Percentiles rank a stretch among this genome's conserved stretches.
Evolutionary conservation across 1,140 invertebrate genomes (phyloP).

Genomic region (Ooceraea biroi): DNA sequence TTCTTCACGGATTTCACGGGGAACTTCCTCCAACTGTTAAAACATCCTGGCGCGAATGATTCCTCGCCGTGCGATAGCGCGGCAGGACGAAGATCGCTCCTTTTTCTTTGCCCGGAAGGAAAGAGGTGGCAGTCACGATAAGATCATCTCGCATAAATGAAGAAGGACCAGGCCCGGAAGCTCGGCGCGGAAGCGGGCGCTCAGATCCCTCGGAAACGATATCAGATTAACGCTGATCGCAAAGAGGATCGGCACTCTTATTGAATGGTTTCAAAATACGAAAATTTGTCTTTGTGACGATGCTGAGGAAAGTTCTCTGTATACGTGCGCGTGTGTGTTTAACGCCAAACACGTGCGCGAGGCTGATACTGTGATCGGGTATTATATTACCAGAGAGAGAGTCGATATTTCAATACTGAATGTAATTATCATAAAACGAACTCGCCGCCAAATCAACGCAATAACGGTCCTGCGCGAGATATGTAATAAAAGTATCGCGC

Average conservation of each 20-base stretch:
- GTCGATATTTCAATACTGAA: slow-evolving; percentile 14
- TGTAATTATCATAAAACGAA: slow-evolving; percentile 48
- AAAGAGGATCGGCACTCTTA: background rate
- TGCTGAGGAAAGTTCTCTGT: background rate
- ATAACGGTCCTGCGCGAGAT: background rate
- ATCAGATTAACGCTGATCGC: slow-evolving; percentile 40
- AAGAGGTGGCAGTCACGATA: slow-evolving; percentile 16
- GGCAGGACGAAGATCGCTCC: slow-evolving; percentile 30
- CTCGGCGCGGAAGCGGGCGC: slow-evolving; percentile 6
- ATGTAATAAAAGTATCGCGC: slow-evolving; percentile 36
- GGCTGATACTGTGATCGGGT: background rate
- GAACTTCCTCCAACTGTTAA: slow-evolving; percentile 48
- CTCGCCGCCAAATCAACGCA: slow-evolving; percentile 23
- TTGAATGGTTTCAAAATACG: slow-evolving; percentile 15
- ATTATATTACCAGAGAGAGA: background rate
- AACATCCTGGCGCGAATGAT: slow-evolving; percentile 53
- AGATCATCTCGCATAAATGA: slow-evolving; percentile 41
- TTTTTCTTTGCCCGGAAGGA: background rate
- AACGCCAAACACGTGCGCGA: background rate
- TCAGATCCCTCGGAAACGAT: slow-evolving; percentile 39
- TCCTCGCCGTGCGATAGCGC: slow-evolving; percentile 33
- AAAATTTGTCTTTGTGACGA: slow-evolving; percentile 23
- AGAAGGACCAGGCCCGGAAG: slow-evolving; percentile 45
- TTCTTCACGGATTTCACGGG: slow-evolving; percentile 42
- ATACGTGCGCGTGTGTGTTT: background rate